Conservation (phyloP, 2,113 vertebrate genomes). For the Callipepla californica region DNA sequence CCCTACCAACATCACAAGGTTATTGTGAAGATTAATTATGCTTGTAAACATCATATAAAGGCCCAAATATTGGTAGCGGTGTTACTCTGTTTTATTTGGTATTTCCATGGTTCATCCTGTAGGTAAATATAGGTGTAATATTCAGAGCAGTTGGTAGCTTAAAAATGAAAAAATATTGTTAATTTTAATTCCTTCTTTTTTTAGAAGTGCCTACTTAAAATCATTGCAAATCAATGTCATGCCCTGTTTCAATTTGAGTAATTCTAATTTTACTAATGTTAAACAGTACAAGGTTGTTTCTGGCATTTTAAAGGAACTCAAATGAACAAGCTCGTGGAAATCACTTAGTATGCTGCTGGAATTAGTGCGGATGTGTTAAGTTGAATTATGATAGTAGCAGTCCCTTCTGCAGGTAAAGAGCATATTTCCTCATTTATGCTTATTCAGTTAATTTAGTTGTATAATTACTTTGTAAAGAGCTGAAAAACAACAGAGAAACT, state of each 20-base stretch:
- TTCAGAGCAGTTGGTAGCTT: slow-evolving; percentile 20
- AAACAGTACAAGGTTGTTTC: slow-evolving; percentile 31
- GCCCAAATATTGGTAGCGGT: slow-evolving; percentile 18
- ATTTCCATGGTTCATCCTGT: slow-evolving; percentile 21
- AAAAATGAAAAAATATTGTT: background rate
- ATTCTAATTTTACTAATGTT: slow-evolving; percentile 50
- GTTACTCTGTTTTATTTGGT: slow-evolving; percentile 41
- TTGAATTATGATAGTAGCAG: background rate
- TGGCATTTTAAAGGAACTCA: slow-evolving; percentile 27
- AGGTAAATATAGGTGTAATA: slow-evolving; percentile 28
- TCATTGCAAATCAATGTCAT: slow-evolving; percentile 52
- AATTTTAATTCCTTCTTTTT: slow-evolving; percentile 35
- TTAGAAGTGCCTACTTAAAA: slow-evolving; percentile 32
- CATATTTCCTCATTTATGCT: slow-evolving; percentile 3
- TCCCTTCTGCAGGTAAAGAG: background rate
- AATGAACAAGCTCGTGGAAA: background rate
- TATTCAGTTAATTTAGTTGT: slow-evolving; percentile 17
- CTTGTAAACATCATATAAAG: slow-evolving; percentile 61
- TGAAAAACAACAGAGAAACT: background rate
- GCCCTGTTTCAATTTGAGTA: slow-evolving; percentile 54
- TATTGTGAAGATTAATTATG: slow-evolving; percentile 65
- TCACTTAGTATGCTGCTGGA: background rate
- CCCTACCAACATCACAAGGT: slow-evolving; percentile 39
- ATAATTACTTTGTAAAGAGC: slow-evolving; percentile 33
- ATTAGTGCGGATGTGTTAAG: background rate